Base-by-base conservation (phyloP, 2,888 invertebrate genomes). In the Platerodrilus igneus region DNA sequence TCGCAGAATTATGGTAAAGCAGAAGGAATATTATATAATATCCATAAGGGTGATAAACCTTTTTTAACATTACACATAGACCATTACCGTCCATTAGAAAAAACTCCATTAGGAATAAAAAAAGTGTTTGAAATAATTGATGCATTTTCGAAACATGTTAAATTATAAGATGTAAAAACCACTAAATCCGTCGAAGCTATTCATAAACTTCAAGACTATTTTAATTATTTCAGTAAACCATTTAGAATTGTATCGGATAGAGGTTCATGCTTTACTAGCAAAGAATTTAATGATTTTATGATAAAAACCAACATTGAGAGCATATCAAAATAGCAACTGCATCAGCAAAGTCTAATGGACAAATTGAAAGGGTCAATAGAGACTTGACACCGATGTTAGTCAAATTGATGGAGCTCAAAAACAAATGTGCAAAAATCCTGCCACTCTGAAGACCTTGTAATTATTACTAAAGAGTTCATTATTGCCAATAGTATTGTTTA, bases 321-420 rank as follows among this genome's bases (percentile, higher is more conserved):
- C n/a, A n/a, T n/a, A n/a, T n/a, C n/a, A n/a, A n/a, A n/a, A n/a
- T n/a, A n/a, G 56, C 60, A 3, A 45, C 52, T 1, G 51, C 36
- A 3, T 50, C 50, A 0, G 58, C 58, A 2, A 42, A 57, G 13
- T 50, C 57, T 1, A 62, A 60, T 34, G 57, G 61, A 1, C 59
- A 62, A 39, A 45, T 51, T 1, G 56, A 58, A 19, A 34, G 53
- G 18, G 34, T 49, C 7, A 52, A 58, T 15, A 2, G 28, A 14
- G 16, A 14, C n/a, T n/a, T n/a, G n/a, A n/a, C n/a, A n/a, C n/a
- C n/a, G n/a, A n/a, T n/a, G n/a, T n/a, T n/a, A n/a, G n/a, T n/a
- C n/a, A n/a, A n/a, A n/a, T n/a, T n/a, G n/a, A n/a, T n/a, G n/a
- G n/a, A n/a, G n/a, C n/a, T n/a, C n/a, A n/a, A n/a, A n/a, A n/a